Evolutionary conservation across 2,113 vertebrate genomes (phyloP).

Genomic region (Oxygymnocypris stewartii): DNA sequence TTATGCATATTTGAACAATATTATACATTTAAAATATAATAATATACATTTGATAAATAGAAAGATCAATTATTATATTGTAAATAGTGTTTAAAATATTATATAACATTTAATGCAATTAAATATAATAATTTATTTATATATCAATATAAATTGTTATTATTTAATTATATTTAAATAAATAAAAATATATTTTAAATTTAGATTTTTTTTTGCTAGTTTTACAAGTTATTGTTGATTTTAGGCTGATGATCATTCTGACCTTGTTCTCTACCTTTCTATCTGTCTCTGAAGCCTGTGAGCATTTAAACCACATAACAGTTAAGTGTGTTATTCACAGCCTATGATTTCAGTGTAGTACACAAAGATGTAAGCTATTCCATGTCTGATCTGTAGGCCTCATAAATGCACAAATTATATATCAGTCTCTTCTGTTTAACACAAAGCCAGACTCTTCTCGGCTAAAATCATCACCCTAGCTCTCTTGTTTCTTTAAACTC

Average conservation of each 20-base stretch:
- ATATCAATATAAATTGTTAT: background rate
- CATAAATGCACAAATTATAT: conserved; percentile 23
- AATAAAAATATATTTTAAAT: background rate
- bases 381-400: conserved; percentile 3
- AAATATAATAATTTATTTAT: no score
- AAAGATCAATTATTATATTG: background rate
- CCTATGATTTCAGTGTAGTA: background rate
- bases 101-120: no score
- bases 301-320: background rate
- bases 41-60: background rate
- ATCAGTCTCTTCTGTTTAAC: background rate
- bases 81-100: no score
- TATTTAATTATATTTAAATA: background rate
- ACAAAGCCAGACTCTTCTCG: background rate
- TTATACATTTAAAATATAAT: background rate
- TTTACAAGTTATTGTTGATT: background rate
- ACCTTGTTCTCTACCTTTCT: background rate
- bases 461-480: background rate
- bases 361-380: background rate
- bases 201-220: background rate
- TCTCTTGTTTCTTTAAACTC: conserved; percentile 15
- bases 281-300: background rate
- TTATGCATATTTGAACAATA: background rate
- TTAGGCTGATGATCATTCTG: conserved; percentile 38
- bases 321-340: conserved; percentile 24